phyloP scores from a whole-genome alignment of 2,113 vertebrate species.

The Verasper variegatus region DNA sequence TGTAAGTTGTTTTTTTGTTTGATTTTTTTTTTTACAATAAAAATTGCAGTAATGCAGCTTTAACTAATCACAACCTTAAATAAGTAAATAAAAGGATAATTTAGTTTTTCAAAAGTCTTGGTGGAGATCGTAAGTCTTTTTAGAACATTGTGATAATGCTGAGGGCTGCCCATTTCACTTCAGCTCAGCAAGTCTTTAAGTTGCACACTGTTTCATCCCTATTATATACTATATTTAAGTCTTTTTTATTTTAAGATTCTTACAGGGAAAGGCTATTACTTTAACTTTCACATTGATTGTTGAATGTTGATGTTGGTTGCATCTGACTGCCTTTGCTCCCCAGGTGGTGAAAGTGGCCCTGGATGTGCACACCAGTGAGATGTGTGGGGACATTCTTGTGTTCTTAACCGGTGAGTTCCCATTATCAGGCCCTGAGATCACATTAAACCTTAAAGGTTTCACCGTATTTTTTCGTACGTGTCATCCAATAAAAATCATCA shows the following conservation, averaged over 20 bases:
- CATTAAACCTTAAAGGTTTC: not conserved
- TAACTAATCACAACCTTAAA: too few relatives aligned
- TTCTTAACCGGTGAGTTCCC: slow-evolving; percentile 90
- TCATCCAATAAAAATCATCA: not conserved
- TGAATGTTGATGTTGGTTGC: not conserved
- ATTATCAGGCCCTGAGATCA: not conserved
- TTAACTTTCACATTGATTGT: not conserved
- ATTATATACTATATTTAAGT: too few relatives aligned
- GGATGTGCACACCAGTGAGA: slow-evolving; percentile 91
- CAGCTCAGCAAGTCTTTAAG: too few relatives aligned
- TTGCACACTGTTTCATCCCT: too few relatives aligned
- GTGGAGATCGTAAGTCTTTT: too few relatives aligned
- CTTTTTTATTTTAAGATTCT: not conserved
- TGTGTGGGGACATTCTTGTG: slow-evolving; percentile 93
- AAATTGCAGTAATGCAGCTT: too few relatives aligned
- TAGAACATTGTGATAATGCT: too few relatives aligned
- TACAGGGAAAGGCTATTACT: not conserved
- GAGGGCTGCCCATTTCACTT: too few relatives aligned
- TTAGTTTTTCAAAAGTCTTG: too few relatives aligned
- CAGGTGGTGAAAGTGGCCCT: slow-evolving; percentile 92
- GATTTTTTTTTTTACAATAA: too few relatives aligned
- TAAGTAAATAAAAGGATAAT: too few relatives aligned
- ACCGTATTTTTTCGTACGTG: not conserved
- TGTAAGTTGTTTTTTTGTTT: too few relatives aligned
- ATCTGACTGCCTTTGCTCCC: not conserved